Percentiles rank a stretch among this genome's conserved stretches.
Evolutionary conservation across 92 coral and sea anemone genomes (phyloP).

Genomic region (Pocillopora meandrina): DNA sequence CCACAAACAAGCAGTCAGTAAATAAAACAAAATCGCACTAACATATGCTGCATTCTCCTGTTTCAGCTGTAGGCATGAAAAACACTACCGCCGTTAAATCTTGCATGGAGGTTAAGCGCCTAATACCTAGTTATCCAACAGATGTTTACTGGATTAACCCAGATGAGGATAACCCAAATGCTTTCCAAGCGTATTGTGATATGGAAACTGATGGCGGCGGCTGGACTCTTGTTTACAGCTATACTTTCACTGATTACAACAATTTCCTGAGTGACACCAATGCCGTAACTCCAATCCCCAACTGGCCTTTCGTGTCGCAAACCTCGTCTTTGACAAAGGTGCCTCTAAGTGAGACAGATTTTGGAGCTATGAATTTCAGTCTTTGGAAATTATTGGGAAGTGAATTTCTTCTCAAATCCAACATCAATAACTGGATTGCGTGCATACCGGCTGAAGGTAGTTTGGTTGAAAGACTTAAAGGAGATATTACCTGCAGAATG

Average conservation of each 20-base stretch:
- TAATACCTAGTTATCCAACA: constrained; percentile 37
- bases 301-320: constrained; percentile 46
- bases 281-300: constrained; percentile 77
- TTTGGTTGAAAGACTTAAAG: constrained; percentile 39
- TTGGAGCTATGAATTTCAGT: constrained; percentile 60
- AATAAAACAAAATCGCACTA: background rate
- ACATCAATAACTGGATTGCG: constrained; percentile 77
- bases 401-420: constrained; percentile 71
- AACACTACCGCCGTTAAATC: background rate
- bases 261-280: constrained; percentile 45
- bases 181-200: constrained; percentile 62
- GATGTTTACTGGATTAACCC: constrained; percentile 70
- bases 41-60: background rate
- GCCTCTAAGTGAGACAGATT: constrained; percentile 58
- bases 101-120: constrained; percentile 18
- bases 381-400: constrained; percentile 63
- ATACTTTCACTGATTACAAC: constrained; percentile 54
- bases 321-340: constrained; percentile 56
- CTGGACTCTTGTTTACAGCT: constrained; percentile 66
- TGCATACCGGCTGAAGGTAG: constrained; percentile 61
- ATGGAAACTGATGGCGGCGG: constrained; percentile 63
- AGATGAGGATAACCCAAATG: constrained; percentile 17
- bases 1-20: background rate
- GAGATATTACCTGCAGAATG: constrained; percentile 49
- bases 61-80: constrained; percentile 25